Base-by-base conservation (phyloP, 64 coral and sea anemone genomes). In the Actinia tenebrosa region DNA sequence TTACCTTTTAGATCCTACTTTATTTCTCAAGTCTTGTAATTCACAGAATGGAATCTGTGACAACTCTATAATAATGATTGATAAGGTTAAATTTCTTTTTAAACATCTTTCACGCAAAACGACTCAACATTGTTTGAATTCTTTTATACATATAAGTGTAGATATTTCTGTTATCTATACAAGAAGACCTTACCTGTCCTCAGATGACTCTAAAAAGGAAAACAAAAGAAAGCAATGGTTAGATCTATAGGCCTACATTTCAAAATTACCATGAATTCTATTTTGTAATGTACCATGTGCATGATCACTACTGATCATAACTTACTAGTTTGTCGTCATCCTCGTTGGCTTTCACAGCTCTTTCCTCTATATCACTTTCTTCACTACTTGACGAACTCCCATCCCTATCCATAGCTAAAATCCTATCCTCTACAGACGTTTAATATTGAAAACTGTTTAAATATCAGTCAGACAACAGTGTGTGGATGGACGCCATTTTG, bases 1-100 rank as follows among this genome's bases (percentile, higher is more conserved):
- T 52, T 88, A 94, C 93, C 69, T 94, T 90, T 91, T 94, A 16
- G 85, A 89, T 63, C 93, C 93, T 91, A 94, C 71, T 84, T 87
- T 94, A 27, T 94, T 84, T 60, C 83, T 94, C 2, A 94, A 26
- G 14, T 86, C 89, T 60, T 94, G 89, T 37, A 94, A 89, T 69
- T 94, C 93, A 80, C 89, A 94, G 3, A 94, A 94, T 79, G 92
- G 89, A 90, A 94, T 91, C 30, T 87, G 84, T 80, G 92, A 94
- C 58, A 94, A 60, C 87, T 90, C 92, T 94, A 84, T 7, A 87
- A 87, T 27, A 46, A 25, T 37, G 1, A 37, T 37, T 37, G 30
- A 37, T 37, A 37, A 37, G 30, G 30, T 37, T 37, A 37, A 37
- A 37, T 37, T 37, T 1, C 0, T 37, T 37, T 37, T 37, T 37